A percentile compares a stretch with the other conserved stretches of the same genome.
phyloP scores from a whole-genome alignment of 2,888 invertebrate species.

The Flabesymbios commensalis region DNA sequence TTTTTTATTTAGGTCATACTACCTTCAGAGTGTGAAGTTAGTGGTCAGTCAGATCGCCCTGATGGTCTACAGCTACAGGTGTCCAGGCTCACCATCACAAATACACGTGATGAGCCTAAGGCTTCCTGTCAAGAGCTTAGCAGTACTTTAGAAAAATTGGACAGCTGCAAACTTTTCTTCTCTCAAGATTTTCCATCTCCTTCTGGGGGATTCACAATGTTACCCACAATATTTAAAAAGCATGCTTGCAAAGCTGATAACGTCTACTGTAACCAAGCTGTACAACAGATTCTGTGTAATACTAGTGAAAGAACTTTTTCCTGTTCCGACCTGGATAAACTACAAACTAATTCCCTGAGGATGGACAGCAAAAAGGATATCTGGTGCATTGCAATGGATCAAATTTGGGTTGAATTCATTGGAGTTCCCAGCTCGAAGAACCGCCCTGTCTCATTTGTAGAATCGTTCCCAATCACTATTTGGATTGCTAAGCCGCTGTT shows the following conservation, averaged over 20 bases:
- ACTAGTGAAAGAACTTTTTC: not conserved
- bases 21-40: constrained; percentile 65
- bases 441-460: constrained; percentile 62
- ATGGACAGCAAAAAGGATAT: constrained; percentile 72
- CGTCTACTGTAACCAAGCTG: constrained; percentile 45
- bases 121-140: constrained; percentile 57
- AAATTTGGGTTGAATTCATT: constrained; percentile 90
- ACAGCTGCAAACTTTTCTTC: constrained; percentile 9
- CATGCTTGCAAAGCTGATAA: constrained; percentile 44
- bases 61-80: constrained; percentile 83
- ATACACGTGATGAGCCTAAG: constrained; percentile 68
- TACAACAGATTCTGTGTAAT: constrained; percentile 27
- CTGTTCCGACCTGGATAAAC: not conserved
- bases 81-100: constrained; percentile 75
- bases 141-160: constrained; percentile 15
- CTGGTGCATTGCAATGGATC: constrained; percentile 85
- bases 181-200: constrained; percentile 42
- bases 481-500: constrained; percentile 70
- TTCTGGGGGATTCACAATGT: constrained; percentile 25
- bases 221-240: constrained; percentile 31
- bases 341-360: constrained; percentile 41
- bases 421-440: constrained; percentile 73
- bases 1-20: not conserved
- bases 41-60: constrained; percentile 84
- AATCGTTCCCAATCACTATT: constrained; percentile 71